Base-by-base conservation (phyloP, 2,888 invertebrate species). In the Lepidonotus clava region DNA sequence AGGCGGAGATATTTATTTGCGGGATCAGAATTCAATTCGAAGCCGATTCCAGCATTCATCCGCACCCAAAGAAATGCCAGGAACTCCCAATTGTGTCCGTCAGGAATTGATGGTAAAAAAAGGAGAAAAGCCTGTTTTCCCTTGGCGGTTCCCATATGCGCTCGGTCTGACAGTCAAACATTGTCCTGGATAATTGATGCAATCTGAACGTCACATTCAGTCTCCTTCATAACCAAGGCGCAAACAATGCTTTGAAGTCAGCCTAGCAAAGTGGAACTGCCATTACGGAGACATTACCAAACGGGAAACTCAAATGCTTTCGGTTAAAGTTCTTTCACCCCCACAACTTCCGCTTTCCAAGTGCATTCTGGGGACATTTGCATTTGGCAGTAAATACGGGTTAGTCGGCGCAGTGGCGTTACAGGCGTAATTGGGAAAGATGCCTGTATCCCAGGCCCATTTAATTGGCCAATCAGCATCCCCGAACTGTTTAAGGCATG, bases 281-380 rank as follows among this genome's bases (percentile, higher is more conserved):
- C 71, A 71, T 71, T 71, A 71, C 71, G 14, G n/a, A 32, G 36
- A 71, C 34, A 71, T 71, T 71, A 71, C 71, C 71, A 71, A n/a
- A 71, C 38, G 38, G 36, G 36, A 71, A 24, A 18, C 36, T 36
- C 36, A 38, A 71, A 71, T 71, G 71, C 18, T 71, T 71, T 71
- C n/a, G n/a, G 71, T 71, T 36, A 5, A 14, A 21, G 14, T 71
- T 36, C 14, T 71, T 34, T 38, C n/a, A 11, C n/a, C 2, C 8
- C 14, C 21, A 28, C 38, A 21, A 38, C 36, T 71, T 34, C 71
- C 71, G 38, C 71, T 36, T 38, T 34, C 71, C 71, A 14, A 71
- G 38, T 71, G 38, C 36, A 18, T 6, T 71, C 38, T 46, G 71
- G 1, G 5, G 71, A 21, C 71, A 71, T 71, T 71, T 71, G 71